Percentiles rank a stretch among this genome's conserved stretches.
phyloP scores from a whole-genome alignment of 2,888 invertebrate species.

The Thymelicus sylvestris region DNA sequence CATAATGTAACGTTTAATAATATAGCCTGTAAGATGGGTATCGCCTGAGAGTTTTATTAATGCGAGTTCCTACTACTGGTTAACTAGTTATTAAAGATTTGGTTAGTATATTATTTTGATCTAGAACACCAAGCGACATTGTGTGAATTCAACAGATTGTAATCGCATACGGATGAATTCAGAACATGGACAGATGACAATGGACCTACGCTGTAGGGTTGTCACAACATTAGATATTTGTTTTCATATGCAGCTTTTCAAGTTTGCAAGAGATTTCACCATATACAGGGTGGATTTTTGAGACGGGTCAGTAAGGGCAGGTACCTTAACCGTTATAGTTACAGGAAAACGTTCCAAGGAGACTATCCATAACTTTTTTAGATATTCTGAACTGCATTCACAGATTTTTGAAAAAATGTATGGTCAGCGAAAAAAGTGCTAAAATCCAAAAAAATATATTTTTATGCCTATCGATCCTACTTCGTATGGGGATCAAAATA shows the following conservation, averaged over 20 bases:
- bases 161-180: background rate
- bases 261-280: no score
- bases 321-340: no score
- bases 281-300: no score
- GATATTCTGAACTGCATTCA: no score
- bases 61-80: background rate
- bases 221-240: background rate
- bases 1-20: background rate
- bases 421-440: no score
- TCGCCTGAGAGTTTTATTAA: background rate
- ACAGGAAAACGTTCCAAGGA: no score
- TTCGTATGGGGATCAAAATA: no score
- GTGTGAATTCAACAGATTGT: conserved; percentile 5
- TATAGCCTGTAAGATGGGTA: background rate
- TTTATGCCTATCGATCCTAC: no score
- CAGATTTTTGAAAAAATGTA: no score
- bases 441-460: no score
- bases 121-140: background rate
- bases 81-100: background rate
- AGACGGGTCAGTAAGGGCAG: no score
- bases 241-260: background rate
- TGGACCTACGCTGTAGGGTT: background rate
- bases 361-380: no score
- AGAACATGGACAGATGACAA: background rate
- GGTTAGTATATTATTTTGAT: background rate